Evolutionary conservation across 2,888 invertebrate species (phyloP).

Genomic region (Trachelus tabidus): DNA sequence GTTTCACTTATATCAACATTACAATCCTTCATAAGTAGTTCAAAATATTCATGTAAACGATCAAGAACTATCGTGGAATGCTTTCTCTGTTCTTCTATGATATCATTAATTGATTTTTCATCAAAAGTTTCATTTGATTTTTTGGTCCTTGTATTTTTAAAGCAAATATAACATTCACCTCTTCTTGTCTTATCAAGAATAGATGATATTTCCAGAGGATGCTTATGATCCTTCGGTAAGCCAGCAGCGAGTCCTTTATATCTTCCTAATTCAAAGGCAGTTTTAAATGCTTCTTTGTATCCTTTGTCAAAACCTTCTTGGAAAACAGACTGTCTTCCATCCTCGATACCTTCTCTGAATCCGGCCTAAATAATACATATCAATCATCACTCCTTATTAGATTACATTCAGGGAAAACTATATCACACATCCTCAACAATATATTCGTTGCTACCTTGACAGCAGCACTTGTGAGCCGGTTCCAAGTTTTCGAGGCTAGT

Average conservation of each 20-base stretch:
- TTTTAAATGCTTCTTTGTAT: conserved; percentile 74
- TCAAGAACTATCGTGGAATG: conserved; percentile 44
- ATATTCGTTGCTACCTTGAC: conserved; percentile 38
- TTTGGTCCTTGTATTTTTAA: conserved; percentile 7
- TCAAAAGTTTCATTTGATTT: conserved; percentile 13
- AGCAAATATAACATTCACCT: conserved; percentile 55
- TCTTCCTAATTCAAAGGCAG: conserved; percentile 72
- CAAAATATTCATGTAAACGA: conserved; percentile 48
- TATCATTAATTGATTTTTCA: conserved; percentile 38
- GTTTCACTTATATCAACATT: conserved; percentile 21
- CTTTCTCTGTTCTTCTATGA: conserved; percentile 50
- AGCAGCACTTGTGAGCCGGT: conserved; percentile 43
- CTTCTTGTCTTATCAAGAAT: conserved; percentile 47
- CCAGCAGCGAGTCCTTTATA: conserved; percentile 59
- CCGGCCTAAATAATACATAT: conserved; percentile 68
- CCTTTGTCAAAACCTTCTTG: conserved; percentile 79
- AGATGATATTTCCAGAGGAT: conserved; percentile 42
- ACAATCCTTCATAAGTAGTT: conserved; percentile 38
- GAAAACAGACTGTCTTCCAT: conserved; percentile 73
- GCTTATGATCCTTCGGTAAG: conserved; percentile 34
- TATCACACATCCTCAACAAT: neutral
- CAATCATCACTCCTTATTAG: neutral
- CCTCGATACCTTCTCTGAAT: conserved; percentile 76
- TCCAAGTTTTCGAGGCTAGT: conserved; percentile 53
- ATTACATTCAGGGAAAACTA: neutral